phyloP scores from a whole-genome alignment of 2,888 invertebrate species.

The Eupithecia vulgata region DNA sequence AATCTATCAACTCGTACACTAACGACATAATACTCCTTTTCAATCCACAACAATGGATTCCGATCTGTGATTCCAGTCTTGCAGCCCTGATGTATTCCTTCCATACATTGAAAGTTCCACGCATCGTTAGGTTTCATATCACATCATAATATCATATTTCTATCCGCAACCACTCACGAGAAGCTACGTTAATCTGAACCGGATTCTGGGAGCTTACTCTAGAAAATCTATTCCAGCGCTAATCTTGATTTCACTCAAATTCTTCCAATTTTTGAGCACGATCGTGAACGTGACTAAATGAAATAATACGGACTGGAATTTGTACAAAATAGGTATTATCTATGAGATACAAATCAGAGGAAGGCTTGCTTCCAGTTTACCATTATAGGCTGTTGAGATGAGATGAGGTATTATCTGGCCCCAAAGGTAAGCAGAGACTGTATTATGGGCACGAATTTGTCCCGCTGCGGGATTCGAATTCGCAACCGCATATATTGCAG shows the following conservation, averaged over 20 bases:
- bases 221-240: background rate
- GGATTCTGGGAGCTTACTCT: background rate
- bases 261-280: background rate
- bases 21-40: background rate
- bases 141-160: conserved; percentile 5
- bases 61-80: background rate
- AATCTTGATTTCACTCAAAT: background rate
- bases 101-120: background rate
- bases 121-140: background rate
- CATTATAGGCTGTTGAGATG: too few relatives aligned
- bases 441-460: too few relatives aligned
- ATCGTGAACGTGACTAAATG: background rate
- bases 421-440: too few relatives aligned
- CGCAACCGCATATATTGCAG: too few relatives aligned
- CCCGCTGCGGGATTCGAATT: too few relatives aligned
- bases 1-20: background rate
- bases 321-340: too few relatives aligned
- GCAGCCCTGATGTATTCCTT: background rate
- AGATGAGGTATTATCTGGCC: too few relatives aligned
- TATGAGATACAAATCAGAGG: too few relatives aligned
- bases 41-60: background rate
- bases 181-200: background rate
- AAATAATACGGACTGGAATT: background rate
- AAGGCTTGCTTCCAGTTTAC: too few relatives aligned
- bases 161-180: background rate